Evolutionary conservation across 23 tunicate genomes (phyloP), one percentile per base, ranked within the genome.

Genomic region (Phallusia fumigata): DNA sequence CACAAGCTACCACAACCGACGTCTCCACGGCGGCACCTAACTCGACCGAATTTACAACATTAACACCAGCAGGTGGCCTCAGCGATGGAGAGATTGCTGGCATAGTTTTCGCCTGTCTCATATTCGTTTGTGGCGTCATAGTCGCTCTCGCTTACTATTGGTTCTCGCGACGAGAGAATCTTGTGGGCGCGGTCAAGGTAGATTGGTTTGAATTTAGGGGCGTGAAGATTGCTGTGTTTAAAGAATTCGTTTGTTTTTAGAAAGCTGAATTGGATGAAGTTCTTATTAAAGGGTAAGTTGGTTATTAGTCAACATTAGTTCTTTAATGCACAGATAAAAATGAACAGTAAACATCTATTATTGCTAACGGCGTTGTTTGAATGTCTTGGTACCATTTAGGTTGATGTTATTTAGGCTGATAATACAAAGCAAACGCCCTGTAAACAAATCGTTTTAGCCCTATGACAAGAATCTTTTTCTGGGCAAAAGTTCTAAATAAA

Each of bases 61-160:
- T 30, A n/a, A 28, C 75, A 15, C 26, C 69, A 22, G 35, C 65
- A 0, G 0, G 40, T 5, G 79, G 79, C 36, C 76, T 87, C 22
- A 22, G 84, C 0, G 90, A 84, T n/a, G 97, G 86, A 64, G 97
- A 87, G 76, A 84, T 92, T 8, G 88, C 88, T 77, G 97, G 91
- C 33, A 87, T 92, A 15, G 91, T 87, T 8, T 73, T 86, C 36
- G 90, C 97, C 18, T 83, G 88, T 44, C 83, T 92, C 65, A 87
- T 92, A 40, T 80, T 92, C 35, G 19, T 92, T n/a, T 83, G 88
- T 64, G 91, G 92, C 13, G 44, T 87, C 31, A 52, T 87, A 49
- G 75, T 92, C 58, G 97, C 97, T 8, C 36, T 80, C 49, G 88
- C 76, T 22, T 92, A 92, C 50, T 92, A 87, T 75, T 79, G 91